phyloP scores from a whole-genome alignment of 2,888 invertebrate genomes.

The Drosophila flavopinicola region DNA sequence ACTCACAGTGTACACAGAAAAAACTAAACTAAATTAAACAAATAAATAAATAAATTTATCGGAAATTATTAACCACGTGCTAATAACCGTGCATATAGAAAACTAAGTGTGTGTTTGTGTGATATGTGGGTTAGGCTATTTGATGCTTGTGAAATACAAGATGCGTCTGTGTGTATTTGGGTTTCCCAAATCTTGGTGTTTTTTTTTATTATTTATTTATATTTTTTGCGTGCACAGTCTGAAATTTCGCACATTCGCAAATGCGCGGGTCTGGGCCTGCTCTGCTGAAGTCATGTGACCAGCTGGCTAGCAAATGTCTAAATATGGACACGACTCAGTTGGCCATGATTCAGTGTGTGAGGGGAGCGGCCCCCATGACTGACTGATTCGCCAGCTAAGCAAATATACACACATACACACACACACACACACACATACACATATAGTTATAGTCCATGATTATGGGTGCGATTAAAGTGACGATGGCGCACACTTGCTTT shows the following conservation, averaged over 20 bases:
- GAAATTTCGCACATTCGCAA: slow-evolving; percentile 51
- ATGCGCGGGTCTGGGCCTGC: slow-evolving; percentile 30
- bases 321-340: slow-evolving; percentile 63
- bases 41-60: slow-evolving; percentile 35
- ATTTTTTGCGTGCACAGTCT: slow-evolving; percentile 14
- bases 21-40: slow-evolving; percentile 2
- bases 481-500: slow-evolving; percentile 7
- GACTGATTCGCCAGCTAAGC: not conserved
- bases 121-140: slow-evolving; percentile 66
- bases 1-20: slow-evolving; percentile 20
- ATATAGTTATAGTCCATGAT: slow-evolving; percentile 10
- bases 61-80: slow-evolving; percentile 70
- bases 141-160: slow-evolving; percentile 54
- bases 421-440: slow-evolving; percentile 1
- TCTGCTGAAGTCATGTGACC: slow-evolving; percentile 62
- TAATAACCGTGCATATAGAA: slow-evolving; percentile 53
- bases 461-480: slow-evolving; percentile 20
- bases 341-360: slow-evolving; percentile 57
- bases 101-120: slow-evolving; percentile 4
- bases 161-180: slow-evolving; percentile 37
- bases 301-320: slow-evolving; percentile 72
- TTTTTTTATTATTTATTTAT: slow-evolving; percentile 16
- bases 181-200: slow-evolving; percentile 20
- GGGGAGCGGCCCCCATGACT: slow-evolving; percentile 15
- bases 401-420: slow-evolving; percentile 14